These are phyloP conservation scores for Drosophila ustulata DNA, from an alignment of 2,888 invertebrate genomes.

Conservation along the genomic window DNA sequence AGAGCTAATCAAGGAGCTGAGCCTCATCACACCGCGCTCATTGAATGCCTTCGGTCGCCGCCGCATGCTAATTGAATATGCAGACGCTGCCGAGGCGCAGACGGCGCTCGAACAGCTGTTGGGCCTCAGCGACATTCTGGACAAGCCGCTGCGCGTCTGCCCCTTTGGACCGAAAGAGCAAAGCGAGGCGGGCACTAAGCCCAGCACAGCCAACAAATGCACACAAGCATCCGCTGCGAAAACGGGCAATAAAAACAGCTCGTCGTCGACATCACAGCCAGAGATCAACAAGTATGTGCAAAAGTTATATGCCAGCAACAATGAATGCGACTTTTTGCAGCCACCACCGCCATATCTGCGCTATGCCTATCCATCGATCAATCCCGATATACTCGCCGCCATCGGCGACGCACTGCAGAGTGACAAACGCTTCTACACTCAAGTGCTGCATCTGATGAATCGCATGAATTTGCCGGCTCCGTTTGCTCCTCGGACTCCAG, in stretches of 20 bases:
- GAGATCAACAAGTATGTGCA: constrained; percentile 86
- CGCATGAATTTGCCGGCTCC: constrained; percentile 96
- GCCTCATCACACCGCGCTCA: constrained; percentile 58
- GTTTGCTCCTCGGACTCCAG: constrained; percentile 86
- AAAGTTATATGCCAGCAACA: constrained; percentile 87
- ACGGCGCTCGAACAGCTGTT: constrained; percentile 64
- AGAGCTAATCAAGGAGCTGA: constrained; percentile 56
- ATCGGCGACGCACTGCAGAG: constrained; percentile 91
- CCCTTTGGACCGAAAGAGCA: constrained; percentile 45
- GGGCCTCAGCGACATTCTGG: constrained; percentile 46
- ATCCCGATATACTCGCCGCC: constrained; percentile 90
- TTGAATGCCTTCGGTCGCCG: constrained; percentile 71
- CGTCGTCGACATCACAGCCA: constrained; percentile 71
- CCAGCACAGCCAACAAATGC: constrained; percentile 41
- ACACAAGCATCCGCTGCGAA: constrained; percentile 47
- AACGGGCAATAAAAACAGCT: constrained; percentile 25
- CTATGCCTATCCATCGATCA: constrained; percentile 93
- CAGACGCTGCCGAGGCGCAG: constrained; percentile 48
- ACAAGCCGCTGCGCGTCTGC: constrained; percentile 61
- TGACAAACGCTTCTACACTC: constrained; percentile 93
- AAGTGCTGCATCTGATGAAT: constrained; percentile 96
- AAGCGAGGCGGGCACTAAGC: neutral
- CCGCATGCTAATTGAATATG: constrained; percentile 70
- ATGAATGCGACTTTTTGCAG: constrained; percentile 88
- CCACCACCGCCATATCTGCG: constrained; percentile 91